phyloP scores from a whole-genome alignment of 2,797 vertebrate genomes.

The Diceros bicornis region DNA sequence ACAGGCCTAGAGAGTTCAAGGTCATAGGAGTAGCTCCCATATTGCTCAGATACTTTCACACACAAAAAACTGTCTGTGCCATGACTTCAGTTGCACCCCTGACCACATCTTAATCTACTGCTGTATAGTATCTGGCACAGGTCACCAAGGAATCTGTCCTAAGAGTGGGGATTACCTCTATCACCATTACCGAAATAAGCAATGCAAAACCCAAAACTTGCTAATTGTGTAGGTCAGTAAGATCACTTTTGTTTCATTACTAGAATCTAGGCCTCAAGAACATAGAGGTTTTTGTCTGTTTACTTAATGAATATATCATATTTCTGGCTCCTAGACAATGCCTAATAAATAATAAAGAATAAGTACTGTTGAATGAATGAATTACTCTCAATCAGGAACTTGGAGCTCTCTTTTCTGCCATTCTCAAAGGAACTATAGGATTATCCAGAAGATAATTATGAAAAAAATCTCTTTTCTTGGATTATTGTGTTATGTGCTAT shows the following conservation, averaged over 20 bases:
- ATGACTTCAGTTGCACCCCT: not conserved
- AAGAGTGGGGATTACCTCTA: not conserved
- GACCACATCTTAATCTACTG: slow-evolving; percentile 25
- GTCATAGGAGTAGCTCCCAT: not conserved
- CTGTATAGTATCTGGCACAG: not conserved
- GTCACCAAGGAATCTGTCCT: not conserved
- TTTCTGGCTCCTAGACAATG: not conserved
- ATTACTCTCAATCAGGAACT: not conserved
- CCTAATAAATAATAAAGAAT: not conserved
- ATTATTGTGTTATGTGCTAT: not conserved
- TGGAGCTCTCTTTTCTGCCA: not conserved
- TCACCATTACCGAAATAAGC: not conserved
- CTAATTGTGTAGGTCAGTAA: not conserved
- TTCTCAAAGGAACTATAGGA: not conserved
- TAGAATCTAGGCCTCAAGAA: not conserved
- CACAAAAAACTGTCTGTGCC: not conserved
- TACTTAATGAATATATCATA: not conserved
- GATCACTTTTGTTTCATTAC: not conserved
- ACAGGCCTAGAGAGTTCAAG: slow-evolving; percentile 10
- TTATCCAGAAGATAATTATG: not conserved
- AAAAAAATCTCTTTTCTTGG: not conserved
- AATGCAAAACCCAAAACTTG: not conserved
- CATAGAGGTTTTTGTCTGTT: not conserved
- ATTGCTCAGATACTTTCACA: not conserved
- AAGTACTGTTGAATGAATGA: not conserved